Evolutionary conservation across 1,140 invertebrate species (phyloP).

Genomic region (Drosophila guanche): DNA sequence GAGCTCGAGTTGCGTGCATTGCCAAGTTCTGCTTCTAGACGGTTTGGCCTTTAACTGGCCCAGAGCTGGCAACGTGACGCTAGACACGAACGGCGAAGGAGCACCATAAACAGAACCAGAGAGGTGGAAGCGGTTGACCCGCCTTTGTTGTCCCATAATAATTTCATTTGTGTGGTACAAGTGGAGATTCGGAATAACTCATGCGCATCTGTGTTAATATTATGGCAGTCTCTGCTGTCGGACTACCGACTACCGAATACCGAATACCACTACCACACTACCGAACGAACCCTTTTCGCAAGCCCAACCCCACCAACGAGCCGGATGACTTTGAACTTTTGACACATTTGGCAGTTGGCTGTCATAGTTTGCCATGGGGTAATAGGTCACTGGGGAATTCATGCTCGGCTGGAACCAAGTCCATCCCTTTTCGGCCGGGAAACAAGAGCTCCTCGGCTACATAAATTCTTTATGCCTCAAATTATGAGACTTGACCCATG

Average conservation of each 20-base stretch:
- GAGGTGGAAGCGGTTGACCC: slow-evolving; percentile 3
- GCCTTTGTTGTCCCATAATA: slow-evolving; percentile 42
- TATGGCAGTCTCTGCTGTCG: slow-evolving; percentile 33
- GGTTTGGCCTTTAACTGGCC: slow-evolving; percentile 3
- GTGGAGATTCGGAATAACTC: slow-evolving; percentile 58
- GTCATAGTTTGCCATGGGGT: slow-evolving; percentile 59
- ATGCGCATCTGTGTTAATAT: slow-evolving; percentile 71
- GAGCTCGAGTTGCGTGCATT: slow-evolving; percentile 31
- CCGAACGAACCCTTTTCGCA: too few species aligned
- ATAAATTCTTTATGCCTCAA: slow-evolving; percentile 46
- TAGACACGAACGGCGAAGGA: slow-evolving; percentile 18
- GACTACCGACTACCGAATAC: background rate
- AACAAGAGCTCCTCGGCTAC: slow-evolving; percentile 36
- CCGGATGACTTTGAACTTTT: slow-evolving; percentile 75
- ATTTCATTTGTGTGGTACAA: slow-evolving; percentile 39
- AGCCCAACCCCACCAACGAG: slow-evolving; percentile 48
- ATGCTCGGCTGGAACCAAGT: slow-evolving; percentile 33
- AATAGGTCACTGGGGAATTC: slow-evolving; percentile 70
- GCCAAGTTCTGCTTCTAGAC: slow-evolving; percentile 21
- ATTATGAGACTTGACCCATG: slow-evolving; percentile 40
- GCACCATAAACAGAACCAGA: too few species aligned
- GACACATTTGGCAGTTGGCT: slow-evolving; percentile 72
- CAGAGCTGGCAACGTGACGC: slow-evolving; percentile 20
- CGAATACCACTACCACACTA: too few species aligned
- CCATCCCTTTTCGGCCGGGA: slow-evolving; percentile 15